These are phyloP conservation scores for Agrotis exclamationis DNA, from an alignment of 2,888 invertebrate genomes.

Conservation along the genomic window DNA sequence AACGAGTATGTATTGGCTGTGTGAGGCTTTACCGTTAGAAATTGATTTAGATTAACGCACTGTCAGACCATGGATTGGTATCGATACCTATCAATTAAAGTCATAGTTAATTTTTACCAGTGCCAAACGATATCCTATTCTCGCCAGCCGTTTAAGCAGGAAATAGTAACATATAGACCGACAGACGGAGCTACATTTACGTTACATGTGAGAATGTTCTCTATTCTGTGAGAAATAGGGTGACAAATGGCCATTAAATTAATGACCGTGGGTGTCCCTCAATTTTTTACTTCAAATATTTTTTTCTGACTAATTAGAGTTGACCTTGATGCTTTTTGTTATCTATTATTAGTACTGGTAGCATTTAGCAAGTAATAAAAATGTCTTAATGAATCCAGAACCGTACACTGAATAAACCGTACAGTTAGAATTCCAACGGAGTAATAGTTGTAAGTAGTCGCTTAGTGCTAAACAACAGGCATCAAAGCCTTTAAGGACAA, in stretches of 20 bases:
- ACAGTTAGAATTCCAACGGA: too few relatives aligned
- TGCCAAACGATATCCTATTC: neutral
- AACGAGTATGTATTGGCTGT: slow-evolving; percentile 11
- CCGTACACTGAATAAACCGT: too few relatives aligned
- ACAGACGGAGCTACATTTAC: neutral
- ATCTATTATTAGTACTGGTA: too few relatives aligned
- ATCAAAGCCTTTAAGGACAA: too few relatives aligned
- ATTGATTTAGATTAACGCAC: slow-evolving; percentile 18
- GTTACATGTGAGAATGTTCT: neutral
- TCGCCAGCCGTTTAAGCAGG: neutral
- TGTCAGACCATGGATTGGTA: slow-evolving; percentile 14
- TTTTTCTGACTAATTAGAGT: too few relatives aligned
- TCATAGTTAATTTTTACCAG: neutral
- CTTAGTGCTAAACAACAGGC: too few relatives aligned
- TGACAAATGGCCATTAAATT: slow-evolving; percentile 8
- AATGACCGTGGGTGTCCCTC: neutral
- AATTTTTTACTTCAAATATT: too few relatives aligned
- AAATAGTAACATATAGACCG: too few relatives aligned
- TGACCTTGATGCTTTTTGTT: too few relatives aligned
- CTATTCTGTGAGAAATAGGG: neutral
- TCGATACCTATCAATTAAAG: slow-evolving; percentile 5
- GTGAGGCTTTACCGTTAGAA: slow-evolving; percentile 23
- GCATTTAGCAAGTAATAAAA: too few relatives aligned
- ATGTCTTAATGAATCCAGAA: too few relatives aligned
- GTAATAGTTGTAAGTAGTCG: too few relatives aligned